Evolutionary conservation across 1,140 invertebrate species (phyloP), one percentile per base, ranked within the genome.

Genomic region (Plutomurus gul): DNA sequence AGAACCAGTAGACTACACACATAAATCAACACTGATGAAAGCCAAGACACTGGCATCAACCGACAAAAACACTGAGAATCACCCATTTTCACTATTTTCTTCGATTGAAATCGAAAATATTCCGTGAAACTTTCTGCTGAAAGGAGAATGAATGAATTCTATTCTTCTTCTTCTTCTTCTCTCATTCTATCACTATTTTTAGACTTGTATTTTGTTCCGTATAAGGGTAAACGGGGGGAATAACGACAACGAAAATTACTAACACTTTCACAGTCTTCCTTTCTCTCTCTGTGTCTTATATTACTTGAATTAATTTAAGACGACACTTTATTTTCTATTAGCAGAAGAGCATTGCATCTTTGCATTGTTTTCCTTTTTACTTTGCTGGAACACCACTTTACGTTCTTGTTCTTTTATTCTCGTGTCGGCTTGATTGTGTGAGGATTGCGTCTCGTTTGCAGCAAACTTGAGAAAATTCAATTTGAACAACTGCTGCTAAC

Each of bases 261-360:
- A n/a, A n/a, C n/a, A n/a, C 11, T 49, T 49, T 18, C 46, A 18
- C 7, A 49, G 6, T 49, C n/a, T 6, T 49, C 46, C 20, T 49
- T 18, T n/a, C 46, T 33, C 13, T 60, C 22, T 30, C 47, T 51
- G 25, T 36, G 16, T 65, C 56, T 65, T 33, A 16, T 65, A 36
- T 65, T 65, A 36, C 22, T 49, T 65, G 30, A 65, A 65, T 65
- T 65, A 65, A 65, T 65, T 65, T 30, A 33, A 30, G 56, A 18
- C 27, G 56, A 65, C 56, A 65, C 56, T 65, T 65, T 65, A 65
- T 65, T 65, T 65, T 65, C 56, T 65, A 65, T 65, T 65, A 65
- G 56, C 25, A 65, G 30, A 3, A 33, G 56, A 51, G 18, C 47
- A 25, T 18, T 22, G 47, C 39, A 43, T 43, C n/a, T 43, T n/a